A percentile compares a stretch with the other conserved stretches of the same genome.
phyloP scores from a whole-genome alignment of 35 echinoderm and acorn worm genomes.

The Lytechinus variegatus region DNA sequence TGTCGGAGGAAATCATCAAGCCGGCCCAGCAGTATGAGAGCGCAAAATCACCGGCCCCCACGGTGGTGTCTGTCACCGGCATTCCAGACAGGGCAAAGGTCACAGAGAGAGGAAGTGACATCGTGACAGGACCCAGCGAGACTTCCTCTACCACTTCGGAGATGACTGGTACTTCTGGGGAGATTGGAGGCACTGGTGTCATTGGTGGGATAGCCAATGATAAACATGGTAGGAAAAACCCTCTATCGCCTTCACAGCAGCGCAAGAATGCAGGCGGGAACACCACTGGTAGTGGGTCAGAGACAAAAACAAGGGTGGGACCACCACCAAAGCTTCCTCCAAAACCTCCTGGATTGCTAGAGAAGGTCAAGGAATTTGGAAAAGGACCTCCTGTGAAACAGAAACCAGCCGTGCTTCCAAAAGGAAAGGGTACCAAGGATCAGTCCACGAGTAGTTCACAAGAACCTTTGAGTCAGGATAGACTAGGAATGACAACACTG shows the following conservation, averaged over 20 bases:
- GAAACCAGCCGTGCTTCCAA: not conserved
- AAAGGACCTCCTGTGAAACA: not conserved
- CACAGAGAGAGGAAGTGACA: conserved; percentile 11
- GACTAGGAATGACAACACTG: not conserved
- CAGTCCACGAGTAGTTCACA: not conserved
- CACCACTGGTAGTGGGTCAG: not conserved
- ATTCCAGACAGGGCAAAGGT: not conserved
- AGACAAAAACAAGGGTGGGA: not conserved
- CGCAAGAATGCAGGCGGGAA: not conserved
- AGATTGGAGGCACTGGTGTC: conserved; percentile 6
- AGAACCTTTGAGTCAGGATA: not conserved
- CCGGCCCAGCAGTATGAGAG: conserved; percentile 4
- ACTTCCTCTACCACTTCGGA: conserved; percentile 15
- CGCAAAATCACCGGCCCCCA: not conserved
- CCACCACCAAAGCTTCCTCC: conserved; percentile 53
- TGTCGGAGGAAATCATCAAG: conserved; percentile 33
- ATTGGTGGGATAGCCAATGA: not conserved
- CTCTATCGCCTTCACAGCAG: not conserved
- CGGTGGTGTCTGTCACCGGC: not conserved
- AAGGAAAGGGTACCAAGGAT: not conserved
- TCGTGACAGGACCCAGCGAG: not conserved
- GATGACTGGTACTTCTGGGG: not conserved
- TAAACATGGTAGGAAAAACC: conserved; percentile 18
- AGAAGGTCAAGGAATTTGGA: conserved; percentile 21
- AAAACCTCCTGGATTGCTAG: conserved; percentile 54